phyloP scores from a whole-genome alignment of 2,888 invertebrate species.

The Eudemis profundana region DNA sequence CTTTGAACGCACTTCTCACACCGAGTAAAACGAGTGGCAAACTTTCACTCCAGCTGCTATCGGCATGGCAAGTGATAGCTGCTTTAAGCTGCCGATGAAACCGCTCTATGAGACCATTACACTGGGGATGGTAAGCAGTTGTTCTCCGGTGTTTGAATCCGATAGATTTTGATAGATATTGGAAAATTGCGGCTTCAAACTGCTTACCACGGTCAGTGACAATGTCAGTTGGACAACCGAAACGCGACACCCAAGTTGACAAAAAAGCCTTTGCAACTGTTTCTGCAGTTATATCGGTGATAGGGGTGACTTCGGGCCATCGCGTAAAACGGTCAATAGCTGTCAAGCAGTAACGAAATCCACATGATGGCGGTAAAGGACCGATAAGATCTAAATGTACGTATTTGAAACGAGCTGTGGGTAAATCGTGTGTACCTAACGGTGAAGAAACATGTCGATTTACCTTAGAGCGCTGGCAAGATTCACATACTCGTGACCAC shows the following conservation, averaged over 20 bases:
- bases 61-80: too few relatives aligned
- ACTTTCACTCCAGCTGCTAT: too few relatives aligned
- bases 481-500: not conserved
- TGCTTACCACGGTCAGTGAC: not conserved
- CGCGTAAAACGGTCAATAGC: not conserved
- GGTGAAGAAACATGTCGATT: not conserved
- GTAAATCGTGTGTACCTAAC: not conserved
- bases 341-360: not conserved
- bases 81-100: too few relatives aligned
- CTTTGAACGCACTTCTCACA: too few relatives aligned
- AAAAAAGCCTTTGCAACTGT: not conserved
- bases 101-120: too few relatives aligned
- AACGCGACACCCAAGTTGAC: not conserved
- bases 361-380: not conserved
- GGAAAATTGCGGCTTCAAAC: not conserved
- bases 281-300: too few relatives aligned
- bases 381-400: not conserved
- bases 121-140: too few relatives aligned
- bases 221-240: conserved; percentile 1
- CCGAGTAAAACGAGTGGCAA: too few relatives aligned
- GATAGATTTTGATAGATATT: not conserved
- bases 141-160: too few relatives aligned
- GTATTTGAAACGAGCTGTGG: not conserved
- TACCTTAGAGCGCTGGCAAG: not conserved
- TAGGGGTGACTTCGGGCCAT: not conserved